Evolutionary conservation across 2,888 invertebrate species (phyloP), one percentile per base, ranked within the genome.

Genomic region (Nomada fucata): DNA sequence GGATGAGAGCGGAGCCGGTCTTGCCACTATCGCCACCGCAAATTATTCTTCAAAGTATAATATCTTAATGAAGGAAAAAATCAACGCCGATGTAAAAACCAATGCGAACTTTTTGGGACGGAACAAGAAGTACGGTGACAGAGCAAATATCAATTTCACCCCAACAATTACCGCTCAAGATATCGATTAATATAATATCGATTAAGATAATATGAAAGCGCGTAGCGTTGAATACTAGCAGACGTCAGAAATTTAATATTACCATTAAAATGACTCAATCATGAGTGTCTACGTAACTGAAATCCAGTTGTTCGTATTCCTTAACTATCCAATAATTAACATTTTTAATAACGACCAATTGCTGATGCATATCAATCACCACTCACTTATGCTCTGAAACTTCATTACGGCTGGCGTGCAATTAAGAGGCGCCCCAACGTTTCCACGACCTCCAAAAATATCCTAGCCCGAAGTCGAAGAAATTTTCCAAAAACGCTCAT

Each of bases 1-100:
- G 80, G 65, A 61, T 76, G 80, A 60, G 68, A 26, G 59, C 70
- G 64, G 83, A 52, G 69, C 63, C 67, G 69, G 61, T 79, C 83
- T 82, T 61, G 70, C 59, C 52, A 23, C 20, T 60, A 53, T 67
- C 65, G 65, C 36, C n/a, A 44, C 52, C 42, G 59, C 60, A 52
- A 67, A 77, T 77, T 76, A 79, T 79, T 76, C 76, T 80, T 36
- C 13, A 47, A 36, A 23, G 47, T 60, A 79, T 71, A 71, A 20
- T 20, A 77, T 64, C 70, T 64, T 65, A 60, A 67, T 53, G 77
- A 71, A 52, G 20, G 53, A 71, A 47, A 77, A 65, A 65, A 77
- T 60, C 36, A 52, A 26, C 59, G 59, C 42, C 42, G 53, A 60
- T 65, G 76, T 26, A 57, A 65, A 65, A 75, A 77, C 52, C 52